Evolutionary conservation across 2,888 invertebrate species (phyloP).

Genomic region (Conistra vaccinii): DNA sequence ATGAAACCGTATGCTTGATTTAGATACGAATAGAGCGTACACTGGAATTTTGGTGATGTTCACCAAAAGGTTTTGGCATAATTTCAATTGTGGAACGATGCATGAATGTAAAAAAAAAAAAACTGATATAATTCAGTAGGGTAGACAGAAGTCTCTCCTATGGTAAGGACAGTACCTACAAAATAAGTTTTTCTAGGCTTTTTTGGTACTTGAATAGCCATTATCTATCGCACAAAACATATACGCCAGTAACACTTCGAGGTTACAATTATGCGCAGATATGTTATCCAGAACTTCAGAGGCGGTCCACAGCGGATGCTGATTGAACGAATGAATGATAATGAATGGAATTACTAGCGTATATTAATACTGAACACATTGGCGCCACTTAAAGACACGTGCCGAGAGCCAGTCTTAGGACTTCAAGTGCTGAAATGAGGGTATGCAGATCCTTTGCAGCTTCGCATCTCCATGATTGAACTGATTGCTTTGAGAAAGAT

Average conservation of each 20-base stretch:
- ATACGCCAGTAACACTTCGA: conserved; percentile 18
- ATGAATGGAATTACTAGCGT: conserved; percentile 44
- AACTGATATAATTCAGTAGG: no score
- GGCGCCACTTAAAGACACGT: conserved; percentile 50
- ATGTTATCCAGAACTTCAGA: conserved; percentile 39
- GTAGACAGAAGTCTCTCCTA: no score
- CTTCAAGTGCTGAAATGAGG: conserved; percentile 36
- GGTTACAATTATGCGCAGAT: conserved; percentile 13
- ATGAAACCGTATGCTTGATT: neutral
- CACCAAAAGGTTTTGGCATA: neutral
- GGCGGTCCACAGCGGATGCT: conserved; percentile 45
- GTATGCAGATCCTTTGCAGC: neutral
- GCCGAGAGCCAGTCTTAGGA: neutral
- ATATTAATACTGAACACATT: conserved; percentile 33
- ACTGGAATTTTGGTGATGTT: neutral
- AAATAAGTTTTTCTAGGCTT: neutral
- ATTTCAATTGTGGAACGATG: neutral
- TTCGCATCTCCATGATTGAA: neutral
- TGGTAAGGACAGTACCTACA: no score
- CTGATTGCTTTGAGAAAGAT: conserved; percentile 6
- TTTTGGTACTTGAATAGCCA: neutral
- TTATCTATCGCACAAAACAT: neutral
- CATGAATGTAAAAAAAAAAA: neutral
- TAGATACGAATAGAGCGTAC: neutral
- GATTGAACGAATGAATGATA: conserved; percentile 54